phyloP scores from a whole-genome alignment of 2,113 vertebrate genomes.

The Pelusios castaneus region DNA sequence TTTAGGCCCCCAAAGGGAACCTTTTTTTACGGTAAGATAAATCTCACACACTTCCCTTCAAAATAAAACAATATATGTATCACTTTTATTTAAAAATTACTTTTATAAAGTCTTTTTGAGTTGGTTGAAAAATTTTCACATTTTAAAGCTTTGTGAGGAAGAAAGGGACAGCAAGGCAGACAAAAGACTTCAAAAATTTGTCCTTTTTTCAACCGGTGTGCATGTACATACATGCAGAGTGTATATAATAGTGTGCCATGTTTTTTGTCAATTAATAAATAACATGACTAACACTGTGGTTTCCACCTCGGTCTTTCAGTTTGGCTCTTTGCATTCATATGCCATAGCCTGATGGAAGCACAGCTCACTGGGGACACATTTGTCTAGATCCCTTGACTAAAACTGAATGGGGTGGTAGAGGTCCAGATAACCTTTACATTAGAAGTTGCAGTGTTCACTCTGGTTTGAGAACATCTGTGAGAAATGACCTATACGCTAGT shows the following conservation, averaged over 20 bases:
- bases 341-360: rapidly evolving
- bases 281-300: not conserved
- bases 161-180: not conserved
- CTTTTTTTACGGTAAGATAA: not conserved
- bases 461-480: not conserved
- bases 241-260: not conserved
- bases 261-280: not conserved
- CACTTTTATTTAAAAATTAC: not conserved
- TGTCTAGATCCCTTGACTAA: rapidly evolving
- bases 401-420: rapidly evolving
- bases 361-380: rapidly evolving
- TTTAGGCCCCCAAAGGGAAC: not conserved
- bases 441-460: not conserved
- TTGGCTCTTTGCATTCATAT: not conserved
- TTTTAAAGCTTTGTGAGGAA: not conserved
- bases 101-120: not conserved
- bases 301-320: rapidly evolving
- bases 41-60: not conserved
- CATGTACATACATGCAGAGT: not conserved
- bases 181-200: not conserved
- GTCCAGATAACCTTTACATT: not conserved
- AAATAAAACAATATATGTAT: not conserved
- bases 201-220: not conserved
- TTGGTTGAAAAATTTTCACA: not conserved
- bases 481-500: not conserved